phyloP scores from a whole-genome alignment of 2,797 vertebrate genomes.

The Peromyscus eremicus region DNA sequence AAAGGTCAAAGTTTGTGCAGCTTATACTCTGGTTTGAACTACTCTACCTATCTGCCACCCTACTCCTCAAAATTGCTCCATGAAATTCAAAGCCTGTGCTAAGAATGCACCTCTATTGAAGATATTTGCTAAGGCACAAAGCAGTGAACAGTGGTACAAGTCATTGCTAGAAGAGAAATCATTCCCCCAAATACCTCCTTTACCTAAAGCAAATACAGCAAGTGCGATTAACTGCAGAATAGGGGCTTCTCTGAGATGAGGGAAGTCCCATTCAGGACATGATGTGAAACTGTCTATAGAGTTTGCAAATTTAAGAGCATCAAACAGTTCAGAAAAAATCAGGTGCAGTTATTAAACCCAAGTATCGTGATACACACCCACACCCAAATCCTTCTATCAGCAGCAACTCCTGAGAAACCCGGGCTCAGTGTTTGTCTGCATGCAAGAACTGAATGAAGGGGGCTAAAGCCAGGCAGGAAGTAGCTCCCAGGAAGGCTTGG shows the following conservation, averaged over 20 bases:
- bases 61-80: background rate
- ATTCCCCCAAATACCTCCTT: background rate
- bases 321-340: background rate
- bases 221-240: background rate
- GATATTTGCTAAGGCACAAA: background rate
- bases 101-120: background rate
- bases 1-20: background rate
- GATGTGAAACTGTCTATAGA: background rate
- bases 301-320: background rate
- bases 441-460: too few species aligned
- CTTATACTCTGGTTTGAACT: background rate
- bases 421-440: background rate
- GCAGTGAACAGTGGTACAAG: background rate
- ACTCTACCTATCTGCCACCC: background rate
- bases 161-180: background rate
- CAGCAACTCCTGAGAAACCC: background rate
- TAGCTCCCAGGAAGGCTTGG: slow-evolving; percentile 26
- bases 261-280: background rate
- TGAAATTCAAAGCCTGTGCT: background rate
- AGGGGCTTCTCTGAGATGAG: background rate
- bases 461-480: background rate
- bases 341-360: background rate
- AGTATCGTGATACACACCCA: background rate
- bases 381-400: background rate
- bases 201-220: background rate